These are phyloP conservation scores for Dunckerocampus dactyliophorus DNA, from an alignment of 2,113 vertebrate genomes.

Conservation along the genomic window DNA sequence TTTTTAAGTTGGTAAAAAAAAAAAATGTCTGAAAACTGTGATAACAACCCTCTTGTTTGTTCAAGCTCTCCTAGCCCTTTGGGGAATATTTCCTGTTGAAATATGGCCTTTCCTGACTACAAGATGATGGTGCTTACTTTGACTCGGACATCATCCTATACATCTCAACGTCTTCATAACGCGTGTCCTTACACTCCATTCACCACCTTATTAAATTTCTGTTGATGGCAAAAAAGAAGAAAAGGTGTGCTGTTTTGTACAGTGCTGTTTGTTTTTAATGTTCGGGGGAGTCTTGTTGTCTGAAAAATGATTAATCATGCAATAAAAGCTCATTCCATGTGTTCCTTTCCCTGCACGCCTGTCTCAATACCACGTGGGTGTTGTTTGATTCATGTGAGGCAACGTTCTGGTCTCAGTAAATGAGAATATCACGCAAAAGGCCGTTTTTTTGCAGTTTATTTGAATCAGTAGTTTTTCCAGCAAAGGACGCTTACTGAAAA, in stretches of 20 bases:
- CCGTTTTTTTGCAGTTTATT: no score
- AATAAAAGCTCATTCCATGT: slow-evolving; percentile 77
- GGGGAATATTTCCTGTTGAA: slow-evolving; percentile 62
- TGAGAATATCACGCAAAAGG: no score
- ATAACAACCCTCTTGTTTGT: slow-evolving; percentile 74
- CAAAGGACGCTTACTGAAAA: no score
- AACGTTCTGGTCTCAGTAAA: no score
- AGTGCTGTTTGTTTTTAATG: slow-evolving; percentile 72
- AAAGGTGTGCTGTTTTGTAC: slow-evolving; percentile 76
- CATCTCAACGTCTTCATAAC: slow-evolving; percentile 66
- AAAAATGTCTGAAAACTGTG: slow-evolving; percentile 78
- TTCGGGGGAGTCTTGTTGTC: slow-evolving; percentile 73
- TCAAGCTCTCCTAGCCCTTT: slow-evolving; percentile 62
- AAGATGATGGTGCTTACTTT: slow-evolving; percentile 79
- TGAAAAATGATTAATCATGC: slow-evolving; percentile 78
- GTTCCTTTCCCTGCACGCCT: slow-evolving; percentile 50
- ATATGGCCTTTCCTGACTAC: slow-evolving; percentile 73
- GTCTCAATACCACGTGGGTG: slow-evolving; percentile 24
- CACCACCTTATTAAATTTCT: slow-evolving; percentile 77
- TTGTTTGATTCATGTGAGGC: no score
- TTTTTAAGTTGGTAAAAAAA: slow-evolving; percentile 69
- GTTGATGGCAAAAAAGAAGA: slow-evolving; percentile 66
- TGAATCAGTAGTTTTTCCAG: no score
- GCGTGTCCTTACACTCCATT: slow-evolving; percentile 60
- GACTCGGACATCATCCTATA: slow-evolving; percentile 72